phyloP scores from a whole-genome alignment of 1,140 invertebrate genomes.

The Anoplophora glabripennis region DNA sequence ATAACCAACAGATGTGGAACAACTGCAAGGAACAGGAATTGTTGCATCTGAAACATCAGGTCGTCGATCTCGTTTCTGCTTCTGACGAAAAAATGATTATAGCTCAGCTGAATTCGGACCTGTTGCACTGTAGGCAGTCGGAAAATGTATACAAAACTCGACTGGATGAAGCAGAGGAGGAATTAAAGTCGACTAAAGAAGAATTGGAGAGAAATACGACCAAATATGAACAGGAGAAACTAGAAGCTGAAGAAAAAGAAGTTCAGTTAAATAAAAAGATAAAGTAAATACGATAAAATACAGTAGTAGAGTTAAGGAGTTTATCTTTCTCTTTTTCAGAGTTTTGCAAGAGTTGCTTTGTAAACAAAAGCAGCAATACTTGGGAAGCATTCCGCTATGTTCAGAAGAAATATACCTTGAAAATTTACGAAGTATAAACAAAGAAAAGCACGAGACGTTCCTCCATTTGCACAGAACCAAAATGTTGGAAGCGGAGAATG shows the following conservation, averaged over 20 bases:
- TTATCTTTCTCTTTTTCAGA: slow-evolving; percentile 29
- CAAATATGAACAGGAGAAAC: slow-evolving; percentile 13
- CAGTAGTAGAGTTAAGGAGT: background rate
- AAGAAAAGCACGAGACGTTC: slow-evolving; percentile 36
- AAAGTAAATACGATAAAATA: slow-evolving; percentile 19
- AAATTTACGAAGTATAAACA: slow-evolving; percentile 32
- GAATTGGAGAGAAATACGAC: slow-evolving; percentile 16
- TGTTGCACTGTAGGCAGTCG: slow-evolving; percentile 32
- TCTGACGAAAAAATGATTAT: slow-evolving; percentile 64
- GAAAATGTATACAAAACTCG: slow-evolving; percentile 33
- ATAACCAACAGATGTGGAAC: slow-evolving; percentile 20
- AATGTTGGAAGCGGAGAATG: slow-evolving; percentile 38
- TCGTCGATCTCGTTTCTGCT: slow-evolving; percentile 62
- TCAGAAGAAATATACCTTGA: slow-evolving; percentile 38
- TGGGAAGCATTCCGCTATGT: slow-evolving; percentile 42
- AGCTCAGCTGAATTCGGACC: slow-evolving; percentile 50
- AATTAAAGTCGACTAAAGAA: slow-evolving; percentile 24
- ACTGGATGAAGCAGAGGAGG: slow-evolving; percentile 30
- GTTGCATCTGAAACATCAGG: slow-evolving; percentile 61
- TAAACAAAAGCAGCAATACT: slow-evolving; percentile 43
- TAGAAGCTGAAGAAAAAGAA: slow-evolving; percentile 10
- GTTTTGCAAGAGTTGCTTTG: slow-evolving; percentile 42
- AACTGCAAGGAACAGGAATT: slow-evolving; percentile 54
- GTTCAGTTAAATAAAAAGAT: slow-evolving; percentile 24
- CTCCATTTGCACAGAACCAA: slow-evolving; percentile 34